Conservation (phyloP, 2,797 vertebrate genomes). For the Phylloscopus collybita region DNA sequence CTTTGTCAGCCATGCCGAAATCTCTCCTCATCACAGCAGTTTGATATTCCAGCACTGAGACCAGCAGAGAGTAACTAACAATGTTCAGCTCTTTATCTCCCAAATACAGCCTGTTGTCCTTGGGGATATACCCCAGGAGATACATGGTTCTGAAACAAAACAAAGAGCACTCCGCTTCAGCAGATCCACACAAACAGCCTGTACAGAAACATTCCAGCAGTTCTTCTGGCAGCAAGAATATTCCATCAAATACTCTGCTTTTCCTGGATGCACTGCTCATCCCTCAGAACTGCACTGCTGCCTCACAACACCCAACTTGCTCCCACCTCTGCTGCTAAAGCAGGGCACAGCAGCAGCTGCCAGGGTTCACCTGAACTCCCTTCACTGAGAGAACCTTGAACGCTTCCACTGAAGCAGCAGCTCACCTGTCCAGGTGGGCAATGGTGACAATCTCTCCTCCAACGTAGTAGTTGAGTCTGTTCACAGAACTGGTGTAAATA, state of each 20-base stretch:
- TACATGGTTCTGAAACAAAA: conserved; percentile 91
- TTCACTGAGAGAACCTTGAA: neutral
- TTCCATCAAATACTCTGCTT: neutral
- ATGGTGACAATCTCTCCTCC: conserved; percentile 99
- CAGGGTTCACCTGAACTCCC: no score
- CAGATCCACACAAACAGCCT: neutral
- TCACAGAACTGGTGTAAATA: conserved; percentile 99
- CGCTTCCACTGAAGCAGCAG: neutral
- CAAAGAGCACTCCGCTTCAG: neutral
- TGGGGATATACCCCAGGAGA: conserved; percentile 97
- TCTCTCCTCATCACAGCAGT: conserved; percentile 98
- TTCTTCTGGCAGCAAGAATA: neutral
- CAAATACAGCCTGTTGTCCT: conserved; percentile 96
- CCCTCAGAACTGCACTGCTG: neutral
- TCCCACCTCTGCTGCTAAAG: neutral
- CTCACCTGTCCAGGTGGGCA: conserved; percentile 95
- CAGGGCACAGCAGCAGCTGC: neutral
- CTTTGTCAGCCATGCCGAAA: conserved; percentile 97
- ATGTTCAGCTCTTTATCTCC: conserved; percentile 99
- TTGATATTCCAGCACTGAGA: conserved; percentile 97
- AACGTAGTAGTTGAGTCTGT: conserved; percentile 97
- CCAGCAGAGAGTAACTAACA: conserved; percentile 94
- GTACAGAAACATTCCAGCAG: neutral
- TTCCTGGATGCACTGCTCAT: neutral
- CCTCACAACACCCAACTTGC: neutral